Evolutionary conservation across 2,113 vertebrate species (phyloP), one percentile per base, ranked within the genome.

Genomic region (Rhabdornis inornatus): DNA sequence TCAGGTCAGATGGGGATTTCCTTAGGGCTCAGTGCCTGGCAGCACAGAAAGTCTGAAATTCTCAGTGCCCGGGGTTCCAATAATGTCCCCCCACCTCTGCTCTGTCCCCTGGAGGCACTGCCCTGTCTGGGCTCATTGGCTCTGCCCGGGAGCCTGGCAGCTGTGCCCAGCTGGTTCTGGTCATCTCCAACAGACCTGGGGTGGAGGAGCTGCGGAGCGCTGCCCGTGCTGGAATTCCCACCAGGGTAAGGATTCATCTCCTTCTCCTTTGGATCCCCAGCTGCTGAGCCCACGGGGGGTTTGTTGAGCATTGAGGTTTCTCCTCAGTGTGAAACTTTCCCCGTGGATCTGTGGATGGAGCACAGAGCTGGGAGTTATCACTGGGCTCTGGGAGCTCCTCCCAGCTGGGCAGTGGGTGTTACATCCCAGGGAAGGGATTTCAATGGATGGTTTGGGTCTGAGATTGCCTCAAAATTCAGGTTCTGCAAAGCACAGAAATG

Each of bases 161-260:
- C 95, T 97, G 96, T 4, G 98, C 98, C 5, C 97, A 98, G 94
- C 97, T 99, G 5, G 98, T 98, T 24, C 97, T 99, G 76, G 98
- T 99, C 66, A 98, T 99, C 95, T 99, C 99, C 90, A 99, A 98
- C 97, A 97, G 97, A 40, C 95, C 98, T 1, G 98, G 98, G 0
- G 98, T 98, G 23, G 97, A 97, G 85, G 99, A 98, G 53, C 97
- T 99, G 85, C 98, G 98, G 94, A 98, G 98, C 47, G 98, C 99
- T 5, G 97, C 98, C 2, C 97, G 98, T 47, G 98, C 99, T 15
- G 98, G 98, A 13, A 75, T 91, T 6, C 24, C 98, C 83, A 99
- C 99, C 11, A 96, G 98, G 97, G 99, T 99, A 90, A 95, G 92
- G 40, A 49, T 57, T 42, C 17, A 0, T 1, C 52, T 71, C 76